Base-by-base conservation (phyloP, 2,888 invertebrate species). In the Phortica okadai region DNA sequence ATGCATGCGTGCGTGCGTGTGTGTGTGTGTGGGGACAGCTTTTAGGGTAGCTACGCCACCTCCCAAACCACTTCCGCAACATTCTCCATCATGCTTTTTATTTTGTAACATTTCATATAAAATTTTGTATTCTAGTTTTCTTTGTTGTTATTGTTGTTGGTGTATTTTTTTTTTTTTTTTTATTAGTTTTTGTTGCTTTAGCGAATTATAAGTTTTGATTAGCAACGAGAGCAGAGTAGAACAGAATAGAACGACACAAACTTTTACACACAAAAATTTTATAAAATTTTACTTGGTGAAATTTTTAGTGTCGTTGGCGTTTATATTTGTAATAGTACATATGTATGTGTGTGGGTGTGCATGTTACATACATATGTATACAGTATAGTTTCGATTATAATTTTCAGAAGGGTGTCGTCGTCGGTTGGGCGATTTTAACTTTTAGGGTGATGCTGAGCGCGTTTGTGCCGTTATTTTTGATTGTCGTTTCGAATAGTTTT, bases 171-270 rank as follows among this genome's bases (percentile, higher is more conserved):
- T n/a, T 44, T 44, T 67, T 67, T 42, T 16, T 67, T 5, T 33
- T 33, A 33, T 33, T 33, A 33, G 33, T 33, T 33, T 33, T 69
- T 45, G 44, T 42, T 45, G 50, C 45, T 33, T 72, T 88, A 87
- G 87, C 85, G 87, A 86, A 86, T 86, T 86, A 86, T 88, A 86
- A 86, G 85, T 86, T 86, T 86, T 86, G 85, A 86, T 86, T 88
- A 86, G 88, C 85, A 86, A 84, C 84, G 21, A 54, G n/a, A 59
- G 59, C 59, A 16, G 8, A 10, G 45, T 1, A 50, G 2, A 11
- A 50, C 4, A 50, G 50, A 11, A 14, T 2, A 8, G 50, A 50
- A 50, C 10, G 50, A 8, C 50, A 8, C 50, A 8, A 11, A 14
- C 50, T 14, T 50, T 8, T 14, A 8, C 50, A 50, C 10, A 50